Base-by-base conservation (phyloP, 2,888 invertebrate species). In the Volucella bombylans region DNA sequence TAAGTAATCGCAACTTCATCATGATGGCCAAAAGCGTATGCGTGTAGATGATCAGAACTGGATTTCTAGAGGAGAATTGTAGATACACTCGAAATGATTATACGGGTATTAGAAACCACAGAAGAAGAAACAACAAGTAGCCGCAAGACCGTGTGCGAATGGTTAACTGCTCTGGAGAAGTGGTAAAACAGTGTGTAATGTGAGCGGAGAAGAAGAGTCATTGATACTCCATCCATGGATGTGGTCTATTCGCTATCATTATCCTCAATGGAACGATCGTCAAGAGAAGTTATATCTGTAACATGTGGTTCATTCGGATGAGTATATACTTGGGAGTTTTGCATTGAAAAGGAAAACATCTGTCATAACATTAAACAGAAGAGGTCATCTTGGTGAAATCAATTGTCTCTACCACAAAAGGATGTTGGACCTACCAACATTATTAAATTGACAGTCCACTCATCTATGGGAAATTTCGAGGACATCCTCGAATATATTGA, bases 101-200 rank as follows among this genome's bases (percentile, higher is more conserved):
- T 57, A 64, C 57, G 47, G 76, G 82, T 54, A 82, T 82, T 82
- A 82, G 77, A 82, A 86, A 86, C 86, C 86, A 61, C 86, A 86
- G 62, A 68, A 62, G 69, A 78, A 74, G 64, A 43, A 73, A 65
- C 69, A 82, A 54, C 55, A 72, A 80, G 85, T 77, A 73, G 85
- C 81, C 85, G 41, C 85, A 85, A 72, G 76, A 65, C 72, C 83
- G 83, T 79, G 79, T 83, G 74, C 83, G 62, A 81, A 71, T 72
- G 81, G 81, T 73, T 81, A 81, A 73, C 67, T 76, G 62, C 57
- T 76, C 85, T 50, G 23, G 43, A 12, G 61, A 1, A 43, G 15
- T 38, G 9, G 62, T 73, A 55, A 65, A 47, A 38, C 67, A 47
- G 47, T 49, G 47, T 65, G 68, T 65, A 76, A 62, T 61, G 74